Evolutionary conservation across 1,140 invertebrate genomes (phyloP).

Genomic region (Lasaia peninsularis): DNA sequence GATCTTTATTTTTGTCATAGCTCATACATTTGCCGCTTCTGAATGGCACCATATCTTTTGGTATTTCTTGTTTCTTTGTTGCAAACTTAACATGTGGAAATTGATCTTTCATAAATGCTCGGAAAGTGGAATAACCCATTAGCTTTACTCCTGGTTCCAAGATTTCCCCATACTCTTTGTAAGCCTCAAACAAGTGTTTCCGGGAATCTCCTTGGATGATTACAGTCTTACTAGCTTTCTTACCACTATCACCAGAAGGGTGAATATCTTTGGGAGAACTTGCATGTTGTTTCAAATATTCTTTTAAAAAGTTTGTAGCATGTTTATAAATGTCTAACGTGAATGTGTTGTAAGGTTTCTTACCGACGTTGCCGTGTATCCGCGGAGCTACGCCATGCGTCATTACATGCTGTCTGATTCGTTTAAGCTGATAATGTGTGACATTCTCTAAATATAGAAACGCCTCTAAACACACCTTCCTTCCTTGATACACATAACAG

Average conservation of each 20-base stretch:
- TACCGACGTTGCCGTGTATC: constrained; percentile 87
- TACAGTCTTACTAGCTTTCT: constrained; percentile 73
- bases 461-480: constrained; percentile 86
- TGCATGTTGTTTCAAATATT: constrained; percentile 79
- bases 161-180: constrained; percentile 84
- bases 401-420: constrained; percentile 87
- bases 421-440: constrained; percentile 87
- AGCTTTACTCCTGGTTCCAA: constrained; percentile 82
- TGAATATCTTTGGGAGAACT: constrained; percentile 75
- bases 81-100: constrained; percentile 87
- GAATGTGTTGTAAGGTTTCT: constrained; percentile 89
- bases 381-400: constrained; percentile 86
- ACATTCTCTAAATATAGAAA: constrained; percentile 89
- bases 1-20: constrained; percentile 74
- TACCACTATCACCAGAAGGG: constrained; percentile 74
- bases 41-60: constrained; percentile 73
- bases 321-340: constrained; percentile 87
- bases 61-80: constrained; percentile 80
- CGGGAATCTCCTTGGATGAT: constrained; percentile 84
- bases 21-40: constrained; percentile 72
- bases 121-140: constrained; percentile 89
- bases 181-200: constrained; percentile 85
- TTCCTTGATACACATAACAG: constrained; percentile 86
- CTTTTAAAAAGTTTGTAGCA: constrained; percentile 86
- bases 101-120: constrained; percentile 88